These are phyloP conservation scores for Nothoprocta perdicaria DNA, from an alignment of 2,113 vertebrate genomes.

Conservation along the genomic window DNA sequence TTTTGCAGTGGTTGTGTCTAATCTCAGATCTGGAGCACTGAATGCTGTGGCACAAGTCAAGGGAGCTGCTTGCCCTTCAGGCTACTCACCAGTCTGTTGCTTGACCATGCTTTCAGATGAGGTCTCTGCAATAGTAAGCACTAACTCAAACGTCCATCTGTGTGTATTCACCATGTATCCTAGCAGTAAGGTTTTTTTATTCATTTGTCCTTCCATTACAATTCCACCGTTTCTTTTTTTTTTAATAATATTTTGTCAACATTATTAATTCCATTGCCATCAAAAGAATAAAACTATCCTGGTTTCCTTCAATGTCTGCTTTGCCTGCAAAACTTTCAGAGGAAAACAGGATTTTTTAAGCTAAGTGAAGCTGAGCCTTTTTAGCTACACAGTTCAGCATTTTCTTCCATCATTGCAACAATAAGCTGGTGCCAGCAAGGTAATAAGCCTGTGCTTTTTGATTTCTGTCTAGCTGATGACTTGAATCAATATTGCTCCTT, in stretches of 20 bases:
- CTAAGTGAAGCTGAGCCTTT: neutral
- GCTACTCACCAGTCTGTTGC: neutral
- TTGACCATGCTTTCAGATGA: rapidly evolving
- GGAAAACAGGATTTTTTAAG: neutral
- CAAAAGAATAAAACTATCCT: neutral
- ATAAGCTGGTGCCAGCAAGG: neutral
- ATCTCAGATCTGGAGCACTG: neutral
- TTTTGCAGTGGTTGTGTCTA: neutral
- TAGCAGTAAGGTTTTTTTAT: neutral
- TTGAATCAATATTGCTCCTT: neutral
- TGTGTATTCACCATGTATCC: neutral
- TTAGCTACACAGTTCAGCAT: neutral
- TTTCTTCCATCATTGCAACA: neutral
- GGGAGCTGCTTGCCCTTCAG: neutral
- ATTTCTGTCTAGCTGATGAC: neutral
- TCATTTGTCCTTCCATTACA: rapidly evolving
- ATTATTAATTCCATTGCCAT: neutral
- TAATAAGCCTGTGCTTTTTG: neutral
- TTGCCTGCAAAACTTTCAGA: neutral
- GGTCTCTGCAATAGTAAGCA: neutral
- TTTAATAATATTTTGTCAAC: neutral
- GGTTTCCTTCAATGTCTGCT: neutral
- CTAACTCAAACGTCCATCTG: neutral
- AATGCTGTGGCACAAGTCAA: rapidly evolving
- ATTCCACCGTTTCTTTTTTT: neutral